Evolutionary conservation across 2,888 invertebrate genomes (phyloP), one percentile per base, ranked within the genome.

Genomic region (Tupiocoris notatus): DNA sequence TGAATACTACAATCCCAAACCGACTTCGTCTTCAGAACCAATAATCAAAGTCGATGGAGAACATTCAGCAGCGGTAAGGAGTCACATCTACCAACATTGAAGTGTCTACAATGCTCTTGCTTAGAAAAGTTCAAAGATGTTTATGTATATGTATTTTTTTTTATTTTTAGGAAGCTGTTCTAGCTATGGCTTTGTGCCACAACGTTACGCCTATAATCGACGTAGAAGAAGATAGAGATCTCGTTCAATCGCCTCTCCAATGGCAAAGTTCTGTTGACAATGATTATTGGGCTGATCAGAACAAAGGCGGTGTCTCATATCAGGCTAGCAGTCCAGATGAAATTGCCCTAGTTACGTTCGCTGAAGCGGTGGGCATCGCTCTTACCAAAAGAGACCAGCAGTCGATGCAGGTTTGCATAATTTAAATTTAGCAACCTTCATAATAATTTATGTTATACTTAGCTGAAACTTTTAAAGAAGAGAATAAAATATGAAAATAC

Each of bases 191-290:
- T 0, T 86, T 99, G 57, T 99, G 99, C 83, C 99, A 99, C 84
- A 99, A 99, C 85, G 99, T 99, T 12, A 99, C 99, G 0, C 99
- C 99, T 0, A 95, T 97, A 1, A 94, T 93, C 82, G 98, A 98
- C 81, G 84, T 81, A 83, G 59, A 84, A 83, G 71, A 64, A 20
- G 65, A 73, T 0, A 18, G 54, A 2, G 24, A 63, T 25, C 54
- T 3, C 23, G 18, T 64, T 0, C 59, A 66, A 2, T 63, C 56
- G 63, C 80, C 81, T 16, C 77, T 81, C 18, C 81, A 81, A 21
- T 85, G 85, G 0, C 86, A 88, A 84, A 85, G 87, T 0, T 88
- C 89, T 82, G 87, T 87, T 0, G 88, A 88, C 82, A 87, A 88
- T 80, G 88, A 87, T 80, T 84, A 85, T 71, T 80, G 78, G 78